Evolutionary conservation across 1,140 invertebrate genomes (phyloP), one percentile per base, ranked within the genome.

Genomic region (Drosophila watanabei): DNA sequence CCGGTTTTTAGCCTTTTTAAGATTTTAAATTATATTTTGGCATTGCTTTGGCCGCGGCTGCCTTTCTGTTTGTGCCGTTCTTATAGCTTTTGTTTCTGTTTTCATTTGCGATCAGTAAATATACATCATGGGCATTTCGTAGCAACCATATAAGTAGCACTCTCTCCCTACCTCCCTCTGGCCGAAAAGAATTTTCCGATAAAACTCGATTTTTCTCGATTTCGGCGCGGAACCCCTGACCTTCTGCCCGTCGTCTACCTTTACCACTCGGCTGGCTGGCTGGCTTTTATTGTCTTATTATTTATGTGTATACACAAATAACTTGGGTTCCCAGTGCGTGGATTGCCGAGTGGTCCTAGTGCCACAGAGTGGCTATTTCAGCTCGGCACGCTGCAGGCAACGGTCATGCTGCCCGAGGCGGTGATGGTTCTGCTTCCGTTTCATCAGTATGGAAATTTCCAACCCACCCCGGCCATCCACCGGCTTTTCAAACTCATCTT

Each of bases 381-480:
- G 46, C 72, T 71, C 75, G 63, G 79, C 59, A 58, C 52, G 75
- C 65, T 85, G 82, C 81, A 76, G 69, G 72, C 71, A 61, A 68
- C 79, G 56, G 75, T 82, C 85, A 89, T 89, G 79, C 79, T 89
- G 75, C 63, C 81, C 62, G 85, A 89, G 56, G 81, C 85, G 52
- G 71, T 89, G 66, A 79, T 81, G 46, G 59, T 84, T 46, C 51
- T 90, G 35, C 71, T 81, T 57, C 85, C 81, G 37, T 89, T 73
- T 56, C 86, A 89, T 52, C 86, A 85, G 86, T 89, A 89, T 20
- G 84, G 20, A 57, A 18, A 66, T 35, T 48, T 63, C 6, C 30
- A 54, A 39, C 24, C 9, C 18, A 11, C 14, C 16, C 35, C 11
- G n/a, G 35, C 24, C 24, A 24, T 18, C 13, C 39, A 11, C 18